Percentiles rank a stretch among this genome's conserved stretches.
Evolutionary conservation across 2,888 invertebrate species (phyloP).

Genomic region (Acleris holmiana): DNA sequence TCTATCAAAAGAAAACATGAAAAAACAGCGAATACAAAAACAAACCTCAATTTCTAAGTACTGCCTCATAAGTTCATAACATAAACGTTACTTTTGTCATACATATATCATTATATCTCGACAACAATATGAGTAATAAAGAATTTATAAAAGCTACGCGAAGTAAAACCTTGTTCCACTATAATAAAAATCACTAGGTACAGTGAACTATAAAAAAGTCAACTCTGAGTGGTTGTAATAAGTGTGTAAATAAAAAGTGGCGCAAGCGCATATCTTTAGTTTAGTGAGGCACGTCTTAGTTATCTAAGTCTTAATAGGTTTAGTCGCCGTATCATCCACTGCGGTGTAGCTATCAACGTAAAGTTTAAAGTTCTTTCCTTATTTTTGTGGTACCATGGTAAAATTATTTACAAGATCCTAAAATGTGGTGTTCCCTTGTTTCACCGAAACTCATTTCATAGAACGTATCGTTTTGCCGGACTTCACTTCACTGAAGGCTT

Average conservation of each 20-base stretch:
- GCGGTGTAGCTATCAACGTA: no score
- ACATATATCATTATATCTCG: slow-evolving; percentile 31
- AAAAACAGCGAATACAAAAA: slow-evolving; percentile 14
- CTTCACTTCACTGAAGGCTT: no score
- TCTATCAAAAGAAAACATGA: no score
- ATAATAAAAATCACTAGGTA: no score
- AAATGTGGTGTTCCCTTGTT: no score
- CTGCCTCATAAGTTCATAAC: slow-evolving; percentile 23
- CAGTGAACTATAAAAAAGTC: not conserved
- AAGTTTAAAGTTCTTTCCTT: no score
- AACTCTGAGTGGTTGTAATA: not conserved
- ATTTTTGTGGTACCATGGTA: no score
- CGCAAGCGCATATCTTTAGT: slow-evolving; percentile 16
- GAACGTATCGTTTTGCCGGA: no score
- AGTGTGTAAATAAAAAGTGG: not conserved
- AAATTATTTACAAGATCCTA: no score
- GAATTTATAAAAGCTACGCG: slow-evolving; percentile 5
- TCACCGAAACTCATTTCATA: no score
- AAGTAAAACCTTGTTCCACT: not conserved
- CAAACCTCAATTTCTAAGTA: slow-evolving; percentile 21
- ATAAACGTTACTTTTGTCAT: slow-evolving; percentile 32
- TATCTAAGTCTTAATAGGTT: slow-evolving; percentile 22
- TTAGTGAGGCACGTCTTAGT: slow-evolving; percentile 19
- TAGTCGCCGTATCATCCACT: slow-evolving; percentile 13
- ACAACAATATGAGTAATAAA: slow-evolving; percentile 35